A percentile compares a stretch with the other conserved stretches of the same genome.
These are phyloP conservation scores for Cyphomyrmex costatus DNA, from an alignment of 1,140 invertebrate species.

Conservation along the genomic window DNA sequence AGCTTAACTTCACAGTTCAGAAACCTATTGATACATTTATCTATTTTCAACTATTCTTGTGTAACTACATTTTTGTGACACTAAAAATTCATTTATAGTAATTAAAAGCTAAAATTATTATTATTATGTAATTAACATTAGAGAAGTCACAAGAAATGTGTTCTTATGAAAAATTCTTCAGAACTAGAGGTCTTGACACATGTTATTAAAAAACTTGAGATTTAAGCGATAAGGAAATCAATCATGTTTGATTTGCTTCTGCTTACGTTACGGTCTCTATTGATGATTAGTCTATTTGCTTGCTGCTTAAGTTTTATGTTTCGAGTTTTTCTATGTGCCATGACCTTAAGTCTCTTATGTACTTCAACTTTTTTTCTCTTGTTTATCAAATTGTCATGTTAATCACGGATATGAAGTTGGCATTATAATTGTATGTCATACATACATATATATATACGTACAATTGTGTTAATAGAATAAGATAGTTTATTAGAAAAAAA, in stretches of 20 bases:
- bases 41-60: neutral
- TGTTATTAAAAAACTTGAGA: no score
- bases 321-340: no score
- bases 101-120: neutral
- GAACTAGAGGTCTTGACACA: no score
- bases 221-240: no score
- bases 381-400: slow-evolving; percentile 41
- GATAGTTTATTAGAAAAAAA: neutral
- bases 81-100: neutral
- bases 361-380: slow-evolving; percentile 40
- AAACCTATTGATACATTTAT: neutral
- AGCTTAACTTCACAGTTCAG: neutral
- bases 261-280: no score
- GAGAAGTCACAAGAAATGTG: neutral
- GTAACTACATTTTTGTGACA: neutral
- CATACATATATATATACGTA: no score
- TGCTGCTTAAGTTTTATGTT: no score
- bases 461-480: slow-evolving; percentile 44
- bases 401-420: slow-evolving; percentile 47
- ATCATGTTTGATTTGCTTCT: no score
- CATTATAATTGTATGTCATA: slow-evolving; percentile 14
- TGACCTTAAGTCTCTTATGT: neutral
- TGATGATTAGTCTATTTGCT: no score
- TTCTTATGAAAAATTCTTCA: slow-evolving; percentile 2
- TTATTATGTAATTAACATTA: slow-evolving; percentile 17